These are phyloP conservation scores for Nothoprocta perdicaria DNA, from an alignment of 2,113 vertebrate species.

Conservation along the genomic window DNA sequence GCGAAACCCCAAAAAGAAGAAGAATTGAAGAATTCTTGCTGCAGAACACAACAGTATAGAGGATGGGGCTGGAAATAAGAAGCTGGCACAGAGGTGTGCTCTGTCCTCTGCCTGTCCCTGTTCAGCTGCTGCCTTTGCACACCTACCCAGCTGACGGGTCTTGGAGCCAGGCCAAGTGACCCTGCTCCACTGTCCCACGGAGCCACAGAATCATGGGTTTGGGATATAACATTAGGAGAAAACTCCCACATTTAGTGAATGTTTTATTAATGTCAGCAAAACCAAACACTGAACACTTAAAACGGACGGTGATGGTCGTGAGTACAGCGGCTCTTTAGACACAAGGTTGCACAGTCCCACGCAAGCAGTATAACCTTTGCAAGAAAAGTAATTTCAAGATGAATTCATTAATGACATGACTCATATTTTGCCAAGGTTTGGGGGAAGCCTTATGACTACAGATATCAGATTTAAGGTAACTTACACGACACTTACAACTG, in stretches of 20 bases:
- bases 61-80: not conserved
- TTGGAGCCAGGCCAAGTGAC: not conserved
- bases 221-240: not conserved
- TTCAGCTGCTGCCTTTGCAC: not conserved
- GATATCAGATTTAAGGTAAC: not conserved
- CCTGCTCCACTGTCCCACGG: not conserved
- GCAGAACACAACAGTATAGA: conserved; percentile 5
- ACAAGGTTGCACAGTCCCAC: not conserved
- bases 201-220: not conserved
- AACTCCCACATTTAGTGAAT: not conserved
- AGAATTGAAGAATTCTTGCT: conserved; percentile 42
- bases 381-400: conserved; percentile 9
- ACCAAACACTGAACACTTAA: rapidly evolving
- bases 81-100: not conserved
- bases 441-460: not conserved
- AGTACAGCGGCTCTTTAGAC: not conserved
- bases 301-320: not conserved
- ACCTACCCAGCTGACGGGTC: not conserved
- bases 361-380: not conserved
- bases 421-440: not conserved
- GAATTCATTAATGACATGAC: not conserved
- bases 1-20: conserved; percentile 47
- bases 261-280: not conserved
- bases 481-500: not conserved
- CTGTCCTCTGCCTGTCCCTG: not conserved